Percentiles rank a stretch among this genome's conserved stretches.
Evolutionary conservation across 2,888 invertebrate genomes (phyloP).

Genomic region (Agrochola lychnidis): DNA sequence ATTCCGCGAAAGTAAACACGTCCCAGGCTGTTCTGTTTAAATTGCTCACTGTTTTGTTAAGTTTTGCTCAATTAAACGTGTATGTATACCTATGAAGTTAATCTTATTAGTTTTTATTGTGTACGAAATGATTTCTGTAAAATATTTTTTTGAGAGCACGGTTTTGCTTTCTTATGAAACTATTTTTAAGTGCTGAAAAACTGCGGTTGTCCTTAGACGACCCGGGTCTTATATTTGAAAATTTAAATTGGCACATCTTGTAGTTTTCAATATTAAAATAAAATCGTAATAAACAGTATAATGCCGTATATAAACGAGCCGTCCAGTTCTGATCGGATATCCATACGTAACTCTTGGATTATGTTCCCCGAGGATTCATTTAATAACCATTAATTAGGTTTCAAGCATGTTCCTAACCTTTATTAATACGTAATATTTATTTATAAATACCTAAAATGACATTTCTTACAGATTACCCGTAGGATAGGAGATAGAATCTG

Average conservation of each 20-base stretch:
- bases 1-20: slow-evolving; percentile 53
- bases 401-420: slow-evolving; percentile 81
- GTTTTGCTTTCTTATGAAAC: slow-evolving; percentile 88
- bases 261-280: slow-evolving; percentile 48
- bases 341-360: slow-evolving; percentile 59
- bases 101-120: slow-evolving; percentile 79
- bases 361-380: slow-evolving; percentile 60
- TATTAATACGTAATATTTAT: slow-evolving; percentile 77
- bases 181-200: slow-evolving; percentile 81
- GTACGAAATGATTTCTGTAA: slow-evolving; percentile 81
- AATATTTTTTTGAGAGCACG: slow-evolving; percentile 88
- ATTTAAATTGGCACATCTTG: slow-evolving; percentile 62
- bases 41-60: slow-evolving; percentile 89
- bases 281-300: slow-evolving; percentile 64
- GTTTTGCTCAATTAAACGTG: slow-evolving; percentile 89
- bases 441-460: slow-evolving; percentile 72
- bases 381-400: slow-evolving; percentile 63
- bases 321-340: slow-evolving; percentile 78
- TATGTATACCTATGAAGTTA: slow-evolving; percentile 84
- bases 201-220: slow-evolving; percentile 69
- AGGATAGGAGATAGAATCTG: slow-evolving; percentile 67
- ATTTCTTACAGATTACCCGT: slow-evolving; percentile 68
- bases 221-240: slow-evolving; percentile 58
- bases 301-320: slow-evolving; percentile 80
- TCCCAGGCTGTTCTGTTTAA: slow-evolving; percentile 78